These are phyloP conservation scores for Dicaeum eximium DNA, from an alignment of 2,113 vertebrate species.

Conservation along the genomic window DNA sequence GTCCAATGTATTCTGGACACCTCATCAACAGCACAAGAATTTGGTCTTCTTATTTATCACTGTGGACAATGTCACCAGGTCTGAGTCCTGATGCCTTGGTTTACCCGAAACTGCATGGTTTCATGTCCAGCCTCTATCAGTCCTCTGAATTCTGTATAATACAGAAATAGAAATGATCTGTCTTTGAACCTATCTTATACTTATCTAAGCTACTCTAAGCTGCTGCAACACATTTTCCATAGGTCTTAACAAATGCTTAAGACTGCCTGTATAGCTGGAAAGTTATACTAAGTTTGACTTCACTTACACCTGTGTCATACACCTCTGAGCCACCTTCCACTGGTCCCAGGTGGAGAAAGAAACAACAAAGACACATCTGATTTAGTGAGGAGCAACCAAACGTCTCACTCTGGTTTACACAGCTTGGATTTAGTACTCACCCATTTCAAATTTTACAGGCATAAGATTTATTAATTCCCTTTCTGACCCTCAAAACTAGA, in stretches of 20 bases:
- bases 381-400: not conserved
- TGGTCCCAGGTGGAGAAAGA: not conserved
- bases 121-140: not conserved
- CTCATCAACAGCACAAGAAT: not conserved
- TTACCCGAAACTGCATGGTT: not conserved
- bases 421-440: not conserved
- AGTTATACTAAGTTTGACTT: not conserved
- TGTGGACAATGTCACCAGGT: not conserved
- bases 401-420: not conserved
- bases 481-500: not conserved
- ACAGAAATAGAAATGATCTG: not conserved
- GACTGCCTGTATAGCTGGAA: not conserved
- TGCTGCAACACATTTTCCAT: not conserved
- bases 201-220: not conserved
- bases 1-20: accelerated
- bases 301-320: not conserved
- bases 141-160: not conserved
- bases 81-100: not conserved
- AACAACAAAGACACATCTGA: not conserved
- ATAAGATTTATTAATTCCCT: not conserved
- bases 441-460: not conserved
- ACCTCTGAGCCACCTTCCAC: not conserved
- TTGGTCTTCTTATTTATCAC: not conserved
- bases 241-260: not conserved
- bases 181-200: not conserved